phyloP scores from a whole-genome alignment of 2,888 invertebrate species.

The Eristalis arbustorum region DNA sequence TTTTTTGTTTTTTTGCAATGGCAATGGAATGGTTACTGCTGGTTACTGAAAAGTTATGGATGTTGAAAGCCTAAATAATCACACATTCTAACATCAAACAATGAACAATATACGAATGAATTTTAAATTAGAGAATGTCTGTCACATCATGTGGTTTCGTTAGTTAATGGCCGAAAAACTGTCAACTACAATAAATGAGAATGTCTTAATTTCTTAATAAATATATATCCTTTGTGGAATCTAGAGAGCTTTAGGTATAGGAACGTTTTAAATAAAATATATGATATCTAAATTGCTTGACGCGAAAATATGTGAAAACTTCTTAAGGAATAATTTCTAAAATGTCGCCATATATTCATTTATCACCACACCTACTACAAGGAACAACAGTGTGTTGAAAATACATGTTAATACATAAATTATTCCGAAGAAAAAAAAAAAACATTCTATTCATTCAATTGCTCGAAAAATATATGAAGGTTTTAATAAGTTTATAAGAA shows the following conservation, averaged over 20 bases:
- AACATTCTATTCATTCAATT: slow-evolving; percentile 23
- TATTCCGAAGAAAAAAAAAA: slow-evolving; percentile 19
- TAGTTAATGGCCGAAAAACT: neutral
- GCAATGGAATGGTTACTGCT: neutral
- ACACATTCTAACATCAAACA: neutral
- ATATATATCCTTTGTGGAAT: too few relatives aligned
- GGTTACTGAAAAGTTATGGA: neutral
- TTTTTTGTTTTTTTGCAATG: neutral
- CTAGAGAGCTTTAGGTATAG: neutral
- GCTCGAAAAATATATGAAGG: slow-evolving; percentile 26
- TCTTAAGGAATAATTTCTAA: slow-evolving; percentile 16
- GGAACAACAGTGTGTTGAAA: slow-evolving; percentile 33
- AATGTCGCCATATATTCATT: slow-evolving; percentile 8
- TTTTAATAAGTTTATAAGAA: slow-evolving; percentile 35
- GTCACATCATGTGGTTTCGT: neutral
- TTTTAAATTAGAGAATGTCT: neutral
- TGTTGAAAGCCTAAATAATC: neutral
- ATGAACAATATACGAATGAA: neutral
- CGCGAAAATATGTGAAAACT: slow-evolving; percentile 45
- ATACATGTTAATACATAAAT: slow-evolving; percentile 18
- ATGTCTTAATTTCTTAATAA: too few relatives aligned
- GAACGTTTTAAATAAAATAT: neutral
- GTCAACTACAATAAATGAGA: too few relatives aligned
- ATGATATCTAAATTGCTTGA: neutral
- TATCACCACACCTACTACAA: slow-evolving; percentile 38